phyloP scores from a whole-genome alignment of 2,797 vertebrate genomes.

The Myotis daubentonii region DNA sequence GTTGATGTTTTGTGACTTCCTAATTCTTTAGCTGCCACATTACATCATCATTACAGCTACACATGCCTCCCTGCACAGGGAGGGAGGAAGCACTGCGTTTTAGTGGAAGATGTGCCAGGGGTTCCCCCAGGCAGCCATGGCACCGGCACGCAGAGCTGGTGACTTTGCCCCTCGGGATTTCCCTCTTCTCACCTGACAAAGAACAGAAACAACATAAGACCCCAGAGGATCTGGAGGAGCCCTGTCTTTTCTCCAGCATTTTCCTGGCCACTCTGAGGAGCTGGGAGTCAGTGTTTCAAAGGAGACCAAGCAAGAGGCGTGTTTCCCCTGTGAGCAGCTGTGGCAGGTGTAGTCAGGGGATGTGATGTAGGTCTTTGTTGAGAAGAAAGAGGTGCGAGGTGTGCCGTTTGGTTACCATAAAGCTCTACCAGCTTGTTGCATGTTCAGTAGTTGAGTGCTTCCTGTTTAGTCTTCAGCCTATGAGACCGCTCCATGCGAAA shows the following conservation, averaged over 20 bases:
- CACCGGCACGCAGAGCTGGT: rapidly evolving
- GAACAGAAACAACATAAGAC: background rate
- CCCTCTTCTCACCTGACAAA: background rate
- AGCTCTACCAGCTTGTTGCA: too few species aligned
- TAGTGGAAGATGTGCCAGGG: background rate
- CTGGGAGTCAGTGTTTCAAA: background rate
- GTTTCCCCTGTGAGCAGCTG: too few species aligned
- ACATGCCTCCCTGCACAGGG: background rate
- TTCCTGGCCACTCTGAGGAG: too few species aligned
- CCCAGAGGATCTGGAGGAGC: background rate
- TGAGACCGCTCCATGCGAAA: background rate
- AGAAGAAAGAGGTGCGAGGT: background rate
- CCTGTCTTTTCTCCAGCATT: background rate
- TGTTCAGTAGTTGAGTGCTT: background rate
- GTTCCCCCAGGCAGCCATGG: rapidly evolving
- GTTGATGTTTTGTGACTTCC: background rate
- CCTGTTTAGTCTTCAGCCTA: background rate
- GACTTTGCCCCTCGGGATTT: background rate
- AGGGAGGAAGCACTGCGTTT: background rate
- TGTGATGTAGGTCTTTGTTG: background rate
- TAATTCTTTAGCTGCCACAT: background rate
- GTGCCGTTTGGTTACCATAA: background rate
- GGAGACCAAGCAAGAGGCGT: rapidly evolving
- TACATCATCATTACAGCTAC: background rate
- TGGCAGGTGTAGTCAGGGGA: rapidly evolving